Evolutionary conservation across 2,113 vertebrate genomes (phyloP), one percentile per base, ranked within the genome.

Genomic region (Procavia capensis): DNA sequence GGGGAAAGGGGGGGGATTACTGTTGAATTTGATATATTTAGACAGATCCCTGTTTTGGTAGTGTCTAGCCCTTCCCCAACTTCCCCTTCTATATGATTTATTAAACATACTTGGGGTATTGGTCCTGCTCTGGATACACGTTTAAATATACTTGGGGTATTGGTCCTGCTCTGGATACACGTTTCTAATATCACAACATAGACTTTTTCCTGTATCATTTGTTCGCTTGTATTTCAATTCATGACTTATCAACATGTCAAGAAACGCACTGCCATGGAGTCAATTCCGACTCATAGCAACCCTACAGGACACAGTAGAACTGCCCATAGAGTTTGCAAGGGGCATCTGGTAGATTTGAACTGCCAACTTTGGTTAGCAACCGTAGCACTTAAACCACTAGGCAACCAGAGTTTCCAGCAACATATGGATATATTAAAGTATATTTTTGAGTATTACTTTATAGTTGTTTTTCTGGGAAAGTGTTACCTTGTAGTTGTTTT

Each of bases 161-260:
- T 98, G 91, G 34, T 98, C 95, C 64, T 96, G 27, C 79, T 47
- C 25, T 82, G 95, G 87, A 70, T 75, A 50, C 75, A 83, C 68
- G 90, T 94, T 93, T 22, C 74, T 87, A 92, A 39, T 95, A 96
- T 92, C 45, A 14, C 61, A 29, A 1, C 50, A 3, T 57, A 20
- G 29, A 36, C 22, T 43, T 75, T 72, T 54, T 72, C 59, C 50
- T 63, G 4, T 43, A 72, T 70, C 43, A 4, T n/a, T 87, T 64
- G 43, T 87, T 36, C 64, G 34, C 64, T 16, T 63, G 27, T 93
- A 36, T 64, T 94, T 80, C 24, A 36, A 10, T 63, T 66, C 59
- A 5, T 70, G 72, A 27, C 76, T 54, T n/a, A n/a, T n/a, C n/a
- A n/a, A n/a, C n/a, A n/a, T n/a, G n/a, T n/a, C n/a, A n/a, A n/a